Conservation (phyloP, 2,113 vertebrate species). For the Octodon degus region DNA sequence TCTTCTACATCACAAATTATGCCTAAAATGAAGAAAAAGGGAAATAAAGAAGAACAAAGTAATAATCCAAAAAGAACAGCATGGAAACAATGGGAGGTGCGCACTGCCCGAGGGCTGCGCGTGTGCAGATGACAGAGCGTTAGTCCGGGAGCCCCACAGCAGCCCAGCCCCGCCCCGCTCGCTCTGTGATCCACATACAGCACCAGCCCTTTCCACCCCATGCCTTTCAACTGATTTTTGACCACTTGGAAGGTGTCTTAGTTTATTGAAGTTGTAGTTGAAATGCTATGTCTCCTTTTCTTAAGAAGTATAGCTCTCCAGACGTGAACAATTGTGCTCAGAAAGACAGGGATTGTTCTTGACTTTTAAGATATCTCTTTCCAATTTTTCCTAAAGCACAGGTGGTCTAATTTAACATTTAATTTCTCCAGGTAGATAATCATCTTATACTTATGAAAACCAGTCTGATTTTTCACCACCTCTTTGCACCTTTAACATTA, state of each 20-base stretch:
- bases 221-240: background rate
- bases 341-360: background rate
- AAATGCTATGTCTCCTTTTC: background rate
- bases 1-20: background rate
- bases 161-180: rapidly evolving
- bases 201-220: background rate
- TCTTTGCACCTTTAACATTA: slow-evolving; percentile 48
- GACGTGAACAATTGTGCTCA: slow-evolving; percentile 20
- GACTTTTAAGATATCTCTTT: slow-evolving; percentile 37
- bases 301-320: slow-evolving; percentile 27
- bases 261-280: background rate
- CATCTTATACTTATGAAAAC: background rate
- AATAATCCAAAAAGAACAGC: background rate
- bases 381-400: background rate
- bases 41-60: background rate
- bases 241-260: background rate
- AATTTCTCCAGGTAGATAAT: slow-evolving; percentile 64
- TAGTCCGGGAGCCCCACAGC: background rate
- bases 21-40: background rate
- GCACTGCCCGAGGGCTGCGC: background rate
- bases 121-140: background rate
- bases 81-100: background rate
- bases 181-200: background rate
- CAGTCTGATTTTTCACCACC: slow-evolving; percentile 1
- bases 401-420: slow-evolving; percentile 72